These are phyloP conservation scores for Nebria salina DNA, from an alignment of 2,888 invertebrate genomes.

Conservation along the genomic window DNA sequence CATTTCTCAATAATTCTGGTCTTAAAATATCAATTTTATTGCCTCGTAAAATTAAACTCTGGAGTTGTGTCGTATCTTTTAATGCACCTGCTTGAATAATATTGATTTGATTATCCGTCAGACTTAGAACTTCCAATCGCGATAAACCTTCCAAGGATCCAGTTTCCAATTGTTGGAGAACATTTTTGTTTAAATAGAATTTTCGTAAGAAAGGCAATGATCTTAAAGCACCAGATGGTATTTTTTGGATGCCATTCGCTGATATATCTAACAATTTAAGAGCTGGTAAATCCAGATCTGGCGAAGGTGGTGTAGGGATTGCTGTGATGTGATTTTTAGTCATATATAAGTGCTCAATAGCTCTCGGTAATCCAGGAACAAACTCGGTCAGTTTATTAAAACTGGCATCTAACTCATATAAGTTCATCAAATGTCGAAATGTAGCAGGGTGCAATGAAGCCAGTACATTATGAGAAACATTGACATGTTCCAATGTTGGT, in stretches of 20 bases:
- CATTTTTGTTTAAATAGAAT: constrained; percentile 78
- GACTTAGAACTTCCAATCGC: constrained; percentile 76
- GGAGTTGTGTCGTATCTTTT: constrained; percentile 70
- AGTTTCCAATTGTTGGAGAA: constrained; percentile 75
- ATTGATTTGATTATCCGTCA: constrained; percentile 77
- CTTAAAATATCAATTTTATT: constrained; percentile 79
- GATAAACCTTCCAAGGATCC: constrained; percentile 75
- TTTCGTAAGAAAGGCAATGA: constrained; percentile 74
- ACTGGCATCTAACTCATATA: constrained; percentile 83
- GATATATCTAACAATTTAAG: constrained; percentile 79
- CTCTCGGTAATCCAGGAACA: constrained; percentile 80
- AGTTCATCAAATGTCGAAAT: constrained; percentile 76
- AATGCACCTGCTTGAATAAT: constrained; percentile 74
- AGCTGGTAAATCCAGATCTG: constrained; percentile 76
- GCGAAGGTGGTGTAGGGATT: constrained; percentile 72
- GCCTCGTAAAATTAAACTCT: constrained; percentile 78
- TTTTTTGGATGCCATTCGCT: constrained; percentile 76
- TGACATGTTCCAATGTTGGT: constrained; percentile 79
- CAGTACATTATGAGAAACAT: constrained; percentile 80
- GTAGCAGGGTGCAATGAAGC: constrained; percentile 78
- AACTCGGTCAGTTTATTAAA: constrained; percentile 78
- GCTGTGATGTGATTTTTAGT: constrained; percentile 75
- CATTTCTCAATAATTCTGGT: constrained; percentile 74
- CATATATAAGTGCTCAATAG: constrained; percentile 78
- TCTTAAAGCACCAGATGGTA: constrained; percentile 73